Evolutionary conservation across 2,797 vertebrate genomes (phyloP), one percentile per base, ranked within the genome.

Genomic region (Merluccius polli): DNA sequence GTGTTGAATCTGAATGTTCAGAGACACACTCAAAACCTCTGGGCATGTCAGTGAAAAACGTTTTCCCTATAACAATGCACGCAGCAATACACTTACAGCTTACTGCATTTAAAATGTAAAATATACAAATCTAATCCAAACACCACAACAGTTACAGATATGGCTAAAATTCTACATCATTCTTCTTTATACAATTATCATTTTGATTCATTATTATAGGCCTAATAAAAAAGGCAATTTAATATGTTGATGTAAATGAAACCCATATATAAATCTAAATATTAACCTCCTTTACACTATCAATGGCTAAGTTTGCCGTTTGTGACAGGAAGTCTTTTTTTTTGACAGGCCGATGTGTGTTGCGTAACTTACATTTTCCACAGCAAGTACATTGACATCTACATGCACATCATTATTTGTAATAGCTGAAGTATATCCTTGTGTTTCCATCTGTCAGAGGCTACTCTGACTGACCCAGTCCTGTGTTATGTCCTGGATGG

Each of bases 401-500:
- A 35, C n/a, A 27, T 35, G n/a, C 21, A n/a, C 32, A 71, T 31
- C 12, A 4, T 71, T 38, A 36, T 38, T 38, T 24, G 0, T 5
- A 18, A 36, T 21, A 71, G 70, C 5, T 41, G n/a, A n/a, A 68
- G 1, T 71, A 2, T 77, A 18, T 77, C 10, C 4, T 48, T 12
- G 15, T 52, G 15, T 78, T 18, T 83, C 33, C 81, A 12, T 52
- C 38, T 33, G 72, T 36, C 82, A 96, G 95, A 80, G 67, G 85
- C 84, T 9, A 77, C 80, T 29, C 79, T 94, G 77, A 86, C 76
- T 13, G 91, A 96, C 15, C 95, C 95, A 1, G 79, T 87, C 16
- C 84, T 94, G 79, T 99, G 97, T 87, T 99, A 96, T 71, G 3
- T 97, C 48, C 83, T 99, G 88, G 98, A 99, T 11, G 95, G 93